phyloP scores from a whole-genome alignment of 2,888 invertebrate species.

The Dyspetes luteomarginatus region DNA sequence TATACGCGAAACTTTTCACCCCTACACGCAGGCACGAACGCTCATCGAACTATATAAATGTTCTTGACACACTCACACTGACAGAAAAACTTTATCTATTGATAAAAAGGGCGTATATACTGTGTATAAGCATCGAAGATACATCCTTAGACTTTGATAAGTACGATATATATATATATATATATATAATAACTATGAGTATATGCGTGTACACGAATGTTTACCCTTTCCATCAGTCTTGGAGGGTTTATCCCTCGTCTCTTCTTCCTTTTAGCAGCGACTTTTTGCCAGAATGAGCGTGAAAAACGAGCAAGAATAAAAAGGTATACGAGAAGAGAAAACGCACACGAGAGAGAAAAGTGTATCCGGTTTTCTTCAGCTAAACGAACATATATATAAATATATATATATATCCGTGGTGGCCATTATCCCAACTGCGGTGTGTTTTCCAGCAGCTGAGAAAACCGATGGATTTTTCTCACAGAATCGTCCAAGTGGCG shows the following conservation, averaged over 20 bases:
- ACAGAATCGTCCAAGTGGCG: slow-evolving; percentile 10
- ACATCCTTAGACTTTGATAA: neutral
- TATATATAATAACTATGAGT: no score
- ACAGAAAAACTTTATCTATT: neutral
- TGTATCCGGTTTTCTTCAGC: slow-evolving; percentile 57
- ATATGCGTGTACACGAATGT: slow-evolving; percentile 49
- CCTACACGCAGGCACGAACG: neutral
- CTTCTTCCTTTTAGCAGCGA: slow-evolving; percentile 20
- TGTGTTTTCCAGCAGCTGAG: neutral
- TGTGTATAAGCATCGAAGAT: neutral
- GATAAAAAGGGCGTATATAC: neutral
- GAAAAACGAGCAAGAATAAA: slow-evolving; percentile 23
- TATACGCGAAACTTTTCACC: slow-evolving; percentile 6
- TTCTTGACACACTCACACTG: slow-evolving; percentile 29
- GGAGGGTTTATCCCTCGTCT: slow-evolving; percentile 15
- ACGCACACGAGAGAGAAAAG: slow-evolving; percentile 6
- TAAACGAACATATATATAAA: slow-evolving; percentile 34
- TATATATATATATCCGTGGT: neutral
- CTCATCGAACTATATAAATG: neutral
- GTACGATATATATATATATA: neutral
- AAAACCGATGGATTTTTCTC: slow-evolving; percentile 35
- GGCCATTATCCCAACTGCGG: neutral
- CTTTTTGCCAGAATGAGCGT: slow-evolving; percentile 19
- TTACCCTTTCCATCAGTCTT: slow-evolving; percentile 65
- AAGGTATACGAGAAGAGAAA: neutral